Evolutionary conservation across 2,797 vertebrate genomes (phyloP), one percentile per base, ranked within the genome.

Genomic region (Molothrus ater): DNA sequence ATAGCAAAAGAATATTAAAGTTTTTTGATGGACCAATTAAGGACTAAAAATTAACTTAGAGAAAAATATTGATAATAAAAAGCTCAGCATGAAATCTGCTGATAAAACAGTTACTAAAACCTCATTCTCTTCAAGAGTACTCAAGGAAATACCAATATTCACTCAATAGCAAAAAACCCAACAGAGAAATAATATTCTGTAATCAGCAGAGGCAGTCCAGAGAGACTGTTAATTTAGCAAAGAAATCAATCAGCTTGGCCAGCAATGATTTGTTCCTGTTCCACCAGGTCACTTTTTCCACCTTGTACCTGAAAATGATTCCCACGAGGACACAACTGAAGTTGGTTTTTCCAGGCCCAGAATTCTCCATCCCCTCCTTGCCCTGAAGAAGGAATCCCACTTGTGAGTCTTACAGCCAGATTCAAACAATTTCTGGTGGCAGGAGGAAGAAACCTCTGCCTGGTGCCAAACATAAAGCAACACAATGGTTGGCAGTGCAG

Each of bases 401-500:
- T 56, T 47, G 28, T 13, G n/a, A 82, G 51, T 2, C 31, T n/a
- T 10, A 9, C 9, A 73, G 78, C 31, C 73, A 57, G 29, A 29
- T 26, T 65, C 56, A 80, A 72, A 36, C n/a, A 6, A 66, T 65
- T 86, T 73, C 64, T 84, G 51, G 43, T 16, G 45, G 61, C 63
- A 91, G 94, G 63, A 94, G 79, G 60, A 51, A 66, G 56, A 80
- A 15, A 14, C 73, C 21, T 68, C 28, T 87, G 66, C 87, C 71
- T 75, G 71, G 31, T 75, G 50, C 54, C 63, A 91, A 89, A 92
- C 54, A 82, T 10, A 85, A 91, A 91, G n/a, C 51, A 91, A 65
- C 60, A 94, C 88, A 94, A 94, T 76, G 78, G 78, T 13, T 96
- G 95, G 91, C 92, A 91, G 29, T 2, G 20, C 12, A 60, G 73